phyloP scores from a whole-genome alignment of 2,797 vertebrate genomes.

The Hydrophis major region DNA sequence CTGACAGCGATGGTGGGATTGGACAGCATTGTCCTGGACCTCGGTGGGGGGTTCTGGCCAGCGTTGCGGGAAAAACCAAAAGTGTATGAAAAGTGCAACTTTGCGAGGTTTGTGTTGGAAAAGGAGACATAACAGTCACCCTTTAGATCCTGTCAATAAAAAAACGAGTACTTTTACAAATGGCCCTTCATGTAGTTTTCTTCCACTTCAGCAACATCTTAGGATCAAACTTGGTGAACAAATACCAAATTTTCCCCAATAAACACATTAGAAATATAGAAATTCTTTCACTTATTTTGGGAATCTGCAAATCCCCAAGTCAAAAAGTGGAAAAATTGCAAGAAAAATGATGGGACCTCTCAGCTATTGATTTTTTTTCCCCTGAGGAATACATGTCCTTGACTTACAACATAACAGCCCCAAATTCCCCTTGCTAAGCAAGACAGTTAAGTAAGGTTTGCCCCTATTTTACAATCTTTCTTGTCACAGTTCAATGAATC shows the following conservation, averaged over 20 bases:
- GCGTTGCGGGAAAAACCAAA: neutral
- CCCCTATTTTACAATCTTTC: too few species aligned
- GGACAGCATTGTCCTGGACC: neutral
- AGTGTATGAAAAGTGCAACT: neutral
- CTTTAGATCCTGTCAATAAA: neutral
- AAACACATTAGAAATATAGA: neutral
- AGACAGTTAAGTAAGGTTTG: too few species aligned
- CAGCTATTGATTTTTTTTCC: neutral
- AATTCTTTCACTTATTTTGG: neutral
- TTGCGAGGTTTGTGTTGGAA: neutral
- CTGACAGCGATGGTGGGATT: neutral
- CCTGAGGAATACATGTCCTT: neutral
- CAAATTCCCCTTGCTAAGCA: too few species aligned
- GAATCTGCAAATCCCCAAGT: neutral
- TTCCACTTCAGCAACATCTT: neutral
- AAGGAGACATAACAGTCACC: neutral
- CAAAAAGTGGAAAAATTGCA: neutral
- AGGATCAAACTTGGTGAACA: neutral
- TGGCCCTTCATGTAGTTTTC: neutral
- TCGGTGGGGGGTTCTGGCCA: neutral
- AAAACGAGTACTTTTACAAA: neutral
- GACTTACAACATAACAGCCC: too few species aligned
- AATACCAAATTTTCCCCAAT: neutral
- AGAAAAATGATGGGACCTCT: neutral
- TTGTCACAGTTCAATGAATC: too few species aligned